Percentiles rank a stretch among this genome's conserved stretches.
Conservation (phyloP, 2,113 vertebrate genomes). For the Cyphomyrus discorhynchus region DNA sequence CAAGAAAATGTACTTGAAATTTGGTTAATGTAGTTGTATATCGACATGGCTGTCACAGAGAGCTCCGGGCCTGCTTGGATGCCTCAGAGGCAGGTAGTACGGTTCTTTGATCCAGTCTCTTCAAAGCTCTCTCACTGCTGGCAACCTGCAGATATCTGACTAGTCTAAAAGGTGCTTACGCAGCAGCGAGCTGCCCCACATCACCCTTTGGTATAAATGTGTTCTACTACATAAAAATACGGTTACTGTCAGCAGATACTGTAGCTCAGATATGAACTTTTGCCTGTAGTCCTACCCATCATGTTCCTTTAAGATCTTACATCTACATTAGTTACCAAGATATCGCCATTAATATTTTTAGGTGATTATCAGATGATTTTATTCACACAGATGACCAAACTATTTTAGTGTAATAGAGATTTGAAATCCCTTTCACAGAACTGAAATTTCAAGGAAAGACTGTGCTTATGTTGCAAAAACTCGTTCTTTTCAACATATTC, state of each 20-base stretch:
- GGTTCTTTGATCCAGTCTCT: neutral
- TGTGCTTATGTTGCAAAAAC: neutral
- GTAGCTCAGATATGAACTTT: neutral
- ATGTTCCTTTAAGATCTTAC: neutral
- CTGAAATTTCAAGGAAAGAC: neutral
- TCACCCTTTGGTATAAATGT: neutral
- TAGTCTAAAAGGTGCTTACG: neutral
- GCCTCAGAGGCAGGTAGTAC: neutral
- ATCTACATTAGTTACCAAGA: neutral
- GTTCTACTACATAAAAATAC: neutral
- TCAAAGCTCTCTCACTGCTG: neutral
- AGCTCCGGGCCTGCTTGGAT: neutral
- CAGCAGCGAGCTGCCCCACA: neutral
- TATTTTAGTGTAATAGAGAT: neutral
- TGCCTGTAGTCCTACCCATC: neutral
- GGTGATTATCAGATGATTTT: neutral
- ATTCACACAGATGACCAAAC: neutral
- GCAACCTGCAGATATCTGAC: neutral
- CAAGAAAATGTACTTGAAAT: conserved; percentile 5
- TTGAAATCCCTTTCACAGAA: neutral
- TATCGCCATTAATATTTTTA: neutral
- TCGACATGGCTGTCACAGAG: neutral
- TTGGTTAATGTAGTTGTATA: neutral
- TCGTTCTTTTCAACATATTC: neutral
- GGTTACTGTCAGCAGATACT: neutral